Conservation (phyloP, 2,888 invertebrate genomes). For the Rhogogaster chlorosoma region DNA sequence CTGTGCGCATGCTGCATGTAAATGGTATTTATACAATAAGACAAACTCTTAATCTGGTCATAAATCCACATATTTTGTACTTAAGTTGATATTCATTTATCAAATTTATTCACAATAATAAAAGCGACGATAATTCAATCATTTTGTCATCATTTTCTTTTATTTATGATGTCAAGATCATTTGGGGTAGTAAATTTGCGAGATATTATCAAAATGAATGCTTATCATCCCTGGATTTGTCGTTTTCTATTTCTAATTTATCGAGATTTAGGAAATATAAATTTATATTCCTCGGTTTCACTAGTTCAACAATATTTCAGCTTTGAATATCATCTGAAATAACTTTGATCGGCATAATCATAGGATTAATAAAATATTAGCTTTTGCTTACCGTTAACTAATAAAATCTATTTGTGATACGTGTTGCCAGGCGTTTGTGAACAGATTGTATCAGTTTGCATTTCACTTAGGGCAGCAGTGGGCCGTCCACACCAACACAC, state of each 20-base stretch:
- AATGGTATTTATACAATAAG: background rate
- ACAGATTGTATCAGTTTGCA: conserved; percentile 84
- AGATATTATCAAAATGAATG: background rate
- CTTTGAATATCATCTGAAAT: background rate
- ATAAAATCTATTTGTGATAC: conserved; percentile 78
- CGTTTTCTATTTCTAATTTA: background rate
- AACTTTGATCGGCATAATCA: background rate
- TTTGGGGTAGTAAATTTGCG: no score
- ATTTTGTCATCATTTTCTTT: conserved; percentile 9
- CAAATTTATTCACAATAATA: background rate
- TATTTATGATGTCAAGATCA: background rate
- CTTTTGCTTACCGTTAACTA: conserved; percentile 76
- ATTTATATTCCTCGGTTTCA: background rate
- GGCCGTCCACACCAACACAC: conserved; percentile 81
- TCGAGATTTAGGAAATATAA: background rate
- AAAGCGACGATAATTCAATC: background rate
- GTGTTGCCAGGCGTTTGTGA: conserved; percentile 81
- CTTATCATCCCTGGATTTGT: background rate
- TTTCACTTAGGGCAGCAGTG: conserved; percentile 92
- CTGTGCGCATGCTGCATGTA: conserved; percentile 14
- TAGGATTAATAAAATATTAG: conserved; percentile 66
- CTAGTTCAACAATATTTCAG: background rate
- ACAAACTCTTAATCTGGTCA: background rate
- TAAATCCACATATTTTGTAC: background rate
- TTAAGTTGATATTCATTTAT: background rate